Evolutionary conservation across 2,113 vertebrate species (phyloP).

Genomic region (Cygnus atratus): DNA sequence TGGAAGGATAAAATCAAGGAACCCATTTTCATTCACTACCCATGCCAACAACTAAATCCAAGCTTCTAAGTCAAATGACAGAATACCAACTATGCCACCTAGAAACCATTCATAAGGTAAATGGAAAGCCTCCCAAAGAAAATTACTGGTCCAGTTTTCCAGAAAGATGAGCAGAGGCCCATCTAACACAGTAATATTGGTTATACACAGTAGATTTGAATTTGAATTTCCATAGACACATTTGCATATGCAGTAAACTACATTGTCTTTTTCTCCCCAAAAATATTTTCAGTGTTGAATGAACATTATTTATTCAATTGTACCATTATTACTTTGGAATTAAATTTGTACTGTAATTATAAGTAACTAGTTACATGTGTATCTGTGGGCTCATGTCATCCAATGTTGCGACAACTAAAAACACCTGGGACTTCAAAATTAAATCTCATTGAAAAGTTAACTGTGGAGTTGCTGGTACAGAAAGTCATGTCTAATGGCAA

Average conservation of each 20-base stretch:
- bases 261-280: neutral
- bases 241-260: neutral
- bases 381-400: neutral
- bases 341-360: neutral
- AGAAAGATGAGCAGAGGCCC: neutral
- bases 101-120: neutral
- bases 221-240: neutral
- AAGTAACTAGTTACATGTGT: neutral
- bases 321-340: neutral
- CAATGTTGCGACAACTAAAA: neutral
- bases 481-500: neutral
- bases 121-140: neutral
- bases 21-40: neutral
- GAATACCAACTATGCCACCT: neutral
- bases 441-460: neutral
- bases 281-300: neutral
- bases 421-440: neutral
- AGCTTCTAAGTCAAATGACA: neutral
- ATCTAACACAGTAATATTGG: neutral
- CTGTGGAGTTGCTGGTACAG: neutral
- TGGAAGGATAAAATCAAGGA: neutral
- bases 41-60: neutral
- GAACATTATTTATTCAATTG: neutral
- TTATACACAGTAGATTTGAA: neutral
- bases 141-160: neutral